Conservation (phyloP, 1,140 invertebrate genomes). For the Episyrphus balteatus region DNA sequence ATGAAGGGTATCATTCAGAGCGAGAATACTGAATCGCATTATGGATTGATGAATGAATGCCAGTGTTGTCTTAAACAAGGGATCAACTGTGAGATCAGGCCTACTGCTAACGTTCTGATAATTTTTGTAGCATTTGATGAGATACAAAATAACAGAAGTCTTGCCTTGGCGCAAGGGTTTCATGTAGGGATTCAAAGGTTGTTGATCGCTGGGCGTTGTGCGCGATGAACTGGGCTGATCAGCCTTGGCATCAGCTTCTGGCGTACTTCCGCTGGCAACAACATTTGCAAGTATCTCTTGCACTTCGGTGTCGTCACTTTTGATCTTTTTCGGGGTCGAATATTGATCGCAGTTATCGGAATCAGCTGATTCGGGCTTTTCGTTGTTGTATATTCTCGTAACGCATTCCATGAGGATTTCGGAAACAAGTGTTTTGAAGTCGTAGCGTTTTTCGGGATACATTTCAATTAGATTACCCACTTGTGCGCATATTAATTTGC, state of each 20-base stretch:
- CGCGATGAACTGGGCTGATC: neutral
- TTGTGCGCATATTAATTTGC: conserved; percentile 47
- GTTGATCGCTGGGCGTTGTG: no score
- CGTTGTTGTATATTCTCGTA: conserved; percentile 41
- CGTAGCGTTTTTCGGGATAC: conserved; percentile 20
- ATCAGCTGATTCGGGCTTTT: conserved; percentile 24
- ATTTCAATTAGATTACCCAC: conserved; percentile 39
- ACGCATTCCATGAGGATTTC: conserved; percentile 54
- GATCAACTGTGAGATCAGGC: conserved; percentile 2
- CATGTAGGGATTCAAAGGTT: neutral
- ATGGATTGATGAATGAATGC: conserved; percentile 3
- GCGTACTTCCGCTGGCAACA: conserved; percentile 6
- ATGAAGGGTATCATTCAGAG: conserved; percentile 27
- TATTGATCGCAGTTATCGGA: conserved; percentile 7
- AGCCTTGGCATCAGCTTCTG: neutral
- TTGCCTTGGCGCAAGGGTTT: conserved; percentile 19
- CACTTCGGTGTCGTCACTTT: conserved; percentile 31
- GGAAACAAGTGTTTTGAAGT: conserved; percentile 40
- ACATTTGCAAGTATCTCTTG: conserved; percentile 30
- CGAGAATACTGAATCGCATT: conserved; percentile 20
- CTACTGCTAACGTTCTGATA: neutral
- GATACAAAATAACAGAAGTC: conserved; percentile 21
- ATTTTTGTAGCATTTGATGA: conserved; percentile 18
- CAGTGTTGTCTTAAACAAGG: conserved; percentile 8
- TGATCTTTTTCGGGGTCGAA: conserved; percentile 33